Base-by-base conservation (phyloP, 2,797 vertebrate species). In the Hyperoplus lanceolatus region DNA sequence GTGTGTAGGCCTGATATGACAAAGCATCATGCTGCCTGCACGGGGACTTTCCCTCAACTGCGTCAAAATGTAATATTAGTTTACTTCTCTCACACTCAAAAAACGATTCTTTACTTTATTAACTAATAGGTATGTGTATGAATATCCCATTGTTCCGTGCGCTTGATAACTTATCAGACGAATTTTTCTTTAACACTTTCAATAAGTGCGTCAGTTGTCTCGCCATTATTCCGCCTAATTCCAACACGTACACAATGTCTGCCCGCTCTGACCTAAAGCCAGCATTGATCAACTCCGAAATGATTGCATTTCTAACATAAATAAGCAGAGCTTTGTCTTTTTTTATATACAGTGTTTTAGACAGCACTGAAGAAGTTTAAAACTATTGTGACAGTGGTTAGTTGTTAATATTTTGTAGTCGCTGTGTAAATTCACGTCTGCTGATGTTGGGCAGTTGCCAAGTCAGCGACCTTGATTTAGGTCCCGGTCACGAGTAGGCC, bases 171-270 rank as follows among this genome's bases (percentile, higher is more conserved):
- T 41, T 0, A 57, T 60, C 4, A 42, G 8, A 48, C 1, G 3
- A 3, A 12, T 9, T 56, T 36, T 46, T 41, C 46, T 54, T 21
- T 11, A 12, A 41, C 54, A 10, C 50, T 49, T n/a, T 29, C 0
- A 38, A 38, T 8, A 69, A 57, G 66, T 68, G 73, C 74, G 79
- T 69, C 69, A 82, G 50, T 48, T 8, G 29, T 74, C 67, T 80
- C 91, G 83, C 91, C 93, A 93, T 93, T 82, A 66, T 81, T 78
- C 46, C 18, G 49, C 21, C 48, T n/a, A 65, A 77, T 77, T 64
- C 51, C 29, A 65, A 70, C 92, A 92, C 92, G 91, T 93, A 90
- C 41, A 48, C 79, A 12, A 29, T 18, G 7, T 14, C 14, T 13
- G 15, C 0, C 36, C 9, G 60, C n/a, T 43, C 55, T 4, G 8